Base-by-base conservation (phyloP, 2,888 invertebrate genomes). In the Zaprionus bogoriensis region DNA sequence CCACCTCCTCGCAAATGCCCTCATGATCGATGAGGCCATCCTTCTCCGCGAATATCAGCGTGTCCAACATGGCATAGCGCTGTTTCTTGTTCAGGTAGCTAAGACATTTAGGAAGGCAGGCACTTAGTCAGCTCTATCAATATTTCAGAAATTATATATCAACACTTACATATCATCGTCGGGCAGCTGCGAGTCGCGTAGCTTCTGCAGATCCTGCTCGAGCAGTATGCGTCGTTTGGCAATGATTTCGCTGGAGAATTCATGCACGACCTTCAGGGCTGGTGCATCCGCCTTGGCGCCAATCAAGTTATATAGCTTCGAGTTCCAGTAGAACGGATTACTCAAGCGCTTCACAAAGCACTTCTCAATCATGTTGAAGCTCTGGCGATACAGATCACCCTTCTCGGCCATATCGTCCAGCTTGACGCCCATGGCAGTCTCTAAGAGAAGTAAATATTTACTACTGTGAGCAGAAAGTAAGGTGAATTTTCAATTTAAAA, bases 1-100 rank as follows among this genome's bases (percentile, higher is more conserved):
- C 93, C 0, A 95, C 94, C 91, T 95, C 94, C 85, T 94, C 94
- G 59, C 93, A 91, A 9, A 95, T 92, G 45, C 93, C 92, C 7
- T 92, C 53, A 57, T 89, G 88, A 65, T 89, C 84, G 7, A 89
- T 89, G 0, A 83, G 50, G 0, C 84, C 86, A 51, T 89, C 78
- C 23, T 78, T 74, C 20, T 89, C 85, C 0, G 89, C 87, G 22
- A 63, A 62, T 2, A 89, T 74, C 0, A 89, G 55, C 0, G 87
- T 88, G 17, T 89, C 89, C 54, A 89, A 44, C 88, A 89, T 88
- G 7, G 89, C 88, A 39, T 76, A 89, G 4, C 87, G 87, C 50
- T 74, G 66, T 19, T 87, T 87, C 30, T 76, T 82, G 4, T 68
- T 78, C 6, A 72, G 50, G 7, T 70, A 83, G 3, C 88, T 79